phyloP scores from a whole-genome alignment of 2,797 vertebrate genomes.

The Hephaestus fuliginosus region DNA sequence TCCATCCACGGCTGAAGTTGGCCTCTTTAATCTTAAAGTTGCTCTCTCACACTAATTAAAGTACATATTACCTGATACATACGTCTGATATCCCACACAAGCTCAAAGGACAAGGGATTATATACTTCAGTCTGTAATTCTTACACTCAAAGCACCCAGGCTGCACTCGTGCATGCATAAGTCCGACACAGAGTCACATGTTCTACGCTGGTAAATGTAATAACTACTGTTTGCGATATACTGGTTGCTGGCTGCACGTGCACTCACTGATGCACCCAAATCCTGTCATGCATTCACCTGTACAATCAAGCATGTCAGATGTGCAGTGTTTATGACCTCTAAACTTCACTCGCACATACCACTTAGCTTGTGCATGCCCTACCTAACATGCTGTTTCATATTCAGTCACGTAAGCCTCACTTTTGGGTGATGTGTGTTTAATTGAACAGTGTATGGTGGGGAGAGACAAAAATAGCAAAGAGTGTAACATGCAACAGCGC shows the following conservation, averaged over 20 bases:
- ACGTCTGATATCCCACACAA: constrained; percentile 15
- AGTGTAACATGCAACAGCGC: not conserved
- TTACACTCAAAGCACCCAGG: not conserved
- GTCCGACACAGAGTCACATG: not conserved
- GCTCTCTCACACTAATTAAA: constrained; percentile 26
- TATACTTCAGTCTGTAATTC: not conserved
- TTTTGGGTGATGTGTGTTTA: constrained; percentile 2
- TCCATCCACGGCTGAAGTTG: constrained; percentile 17
- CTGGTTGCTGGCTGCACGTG: not conserved
- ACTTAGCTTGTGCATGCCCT: constrained; percentile 31
- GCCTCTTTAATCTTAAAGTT: constrained; percentile 27
- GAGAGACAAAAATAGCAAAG: not conserved
- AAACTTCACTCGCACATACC: constrained; percentile 30
- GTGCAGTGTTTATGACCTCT: not conserved
- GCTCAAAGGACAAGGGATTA: constrained; percentile 15
- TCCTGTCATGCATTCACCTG: constrained; percentile 25
- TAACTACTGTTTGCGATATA: not conserved
- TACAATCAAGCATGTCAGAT: not conserved
- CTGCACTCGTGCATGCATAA: not conserved
- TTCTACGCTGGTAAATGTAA: constrained; percentile 17
- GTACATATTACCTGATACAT: constrained; percentile 16
- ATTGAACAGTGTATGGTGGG: not conserved
- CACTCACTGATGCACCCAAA: constrained; percentile 10
- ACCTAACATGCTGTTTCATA: constrained; percentile 7
- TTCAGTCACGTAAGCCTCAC: constrained; percentile 2